Evolutionary conservation across 2,113 vertebrate genomes (phyloP), one percentile per base, ranked within the genome.

Genomic region (Podarcis muralis): DNA sequence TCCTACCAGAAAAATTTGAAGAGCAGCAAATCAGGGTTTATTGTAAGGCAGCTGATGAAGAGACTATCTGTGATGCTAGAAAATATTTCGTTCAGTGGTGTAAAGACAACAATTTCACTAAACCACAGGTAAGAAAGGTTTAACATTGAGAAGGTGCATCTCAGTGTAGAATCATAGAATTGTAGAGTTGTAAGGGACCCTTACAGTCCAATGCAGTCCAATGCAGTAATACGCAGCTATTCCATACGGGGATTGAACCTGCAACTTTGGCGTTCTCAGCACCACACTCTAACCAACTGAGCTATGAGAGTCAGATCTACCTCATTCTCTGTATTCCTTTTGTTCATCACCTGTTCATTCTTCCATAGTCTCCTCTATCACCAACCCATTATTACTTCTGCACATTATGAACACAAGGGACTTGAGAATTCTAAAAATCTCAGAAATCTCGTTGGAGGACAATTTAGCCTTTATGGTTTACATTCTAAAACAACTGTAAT

Each of bases 21-120:
- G 98, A 99, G 92, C 98, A 99, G 94, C 88, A 98, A 75, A 98
- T 99, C 88, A 96, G 98, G 1, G 98, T 98, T 27, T 99, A 98
- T 92, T 99, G 92, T 92, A 99, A 97, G 93, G 98, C 96, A 94
- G 97, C 91, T 0, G 98, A 99, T 66, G 68, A 94, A 3, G 48
- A 0, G 8, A 95, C 89, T 86, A 23, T 99, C 87, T 93, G 95
- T n/a, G 97, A 96, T 4, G 98, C 98, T 13, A 97, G 86, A 57
- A 97, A 98, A 68, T 97, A 98, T 65, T 99, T 99, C 87, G 93
- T 98, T 75, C 96, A 99, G 37, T 99, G 99, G 99, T 99, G 99
- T 87, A 95, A 96, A 13, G 1, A 95, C 85, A 97, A 13, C 0
- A 53, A 98, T 92, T 98, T 98, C 95, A 97, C 96, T 91, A 98